Evolutionary conservation across 2,797 vertebrate genomes (phyloP).

Genomic region (Geotrypetes seraphini): DNA sequence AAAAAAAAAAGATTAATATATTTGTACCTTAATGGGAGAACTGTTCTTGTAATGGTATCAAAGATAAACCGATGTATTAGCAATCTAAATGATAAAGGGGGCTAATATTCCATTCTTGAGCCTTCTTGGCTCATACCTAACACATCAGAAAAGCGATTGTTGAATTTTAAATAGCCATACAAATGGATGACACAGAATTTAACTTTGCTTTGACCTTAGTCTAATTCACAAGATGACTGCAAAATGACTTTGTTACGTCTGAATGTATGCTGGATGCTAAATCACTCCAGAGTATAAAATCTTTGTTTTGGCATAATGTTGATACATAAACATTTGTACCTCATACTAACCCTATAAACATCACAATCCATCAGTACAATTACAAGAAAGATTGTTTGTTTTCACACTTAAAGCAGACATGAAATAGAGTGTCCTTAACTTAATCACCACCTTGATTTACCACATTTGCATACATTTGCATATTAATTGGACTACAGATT

Average conservation of each 20-base stretch:
- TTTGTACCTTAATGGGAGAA: conserved; percentile 63
- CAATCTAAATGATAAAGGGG: conserved; percentile 65
- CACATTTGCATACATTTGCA: conserved; percentile 99
- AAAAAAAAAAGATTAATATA: conserved; percentile 62
- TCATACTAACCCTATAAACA: conserved; percentile 85
- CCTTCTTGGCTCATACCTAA: conserved; percentile 88
- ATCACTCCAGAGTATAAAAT: conserved; percentile 79
- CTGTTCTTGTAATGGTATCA: conserved; percentile 64
- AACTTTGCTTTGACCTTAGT: conserved; percentile 85
- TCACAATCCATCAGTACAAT: conserved; percentile 91
- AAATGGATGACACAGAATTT: conserved; percentile 68
- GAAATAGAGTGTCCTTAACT: conserved; percentile 99
- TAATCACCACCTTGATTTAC: conserved; percentile 99
- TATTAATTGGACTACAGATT: conserved; percentile 99
- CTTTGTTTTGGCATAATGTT: conserved; percentile 80
- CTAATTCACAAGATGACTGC: conserved; percentile 72
- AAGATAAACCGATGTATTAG: conserved; percentile 71
- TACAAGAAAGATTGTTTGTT: conserved; percentile 88
- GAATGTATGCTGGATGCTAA: conserved; percentile 74
- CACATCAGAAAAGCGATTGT: conserved; percentile 77
- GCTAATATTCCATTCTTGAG: conserved; percentile 71
- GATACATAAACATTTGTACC: conserved; percentile 78
- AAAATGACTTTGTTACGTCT: conserved; percentile 70
- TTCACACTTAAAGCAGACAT: conserved; percentile 99
- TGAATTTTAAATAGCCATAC: conserved; percentile 82